Evolutionary conservation across 2,888 invertebrate genomes (phyloP).

Genomic region (Erebia palarica): DNA sequence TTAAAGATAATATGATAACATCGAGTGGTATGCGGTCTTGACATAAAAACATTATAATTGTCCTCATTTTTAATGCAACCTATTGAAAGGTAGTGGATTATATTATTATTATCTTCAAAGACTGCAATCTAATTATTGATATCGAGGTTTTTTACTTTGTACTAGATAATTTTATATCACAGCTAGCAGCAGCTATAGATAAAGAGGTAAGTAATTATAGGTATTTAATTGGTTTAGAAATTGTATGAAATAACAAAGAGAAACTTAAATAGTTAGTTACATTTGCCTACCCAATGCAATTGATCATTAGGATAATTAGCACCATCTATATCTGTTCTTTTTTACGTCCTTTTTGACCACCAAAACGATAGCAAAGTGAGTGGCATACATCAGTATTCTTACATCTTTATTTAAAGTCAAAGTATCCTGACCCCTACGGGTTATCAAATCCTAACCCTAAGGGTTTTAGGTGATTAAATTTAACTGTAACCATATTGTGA

Average conservation of each 20-base stretch:
- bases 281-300: too few relatives aligned
- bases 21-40: constrained; percentile 28
- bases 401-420: too few relatives aligned
- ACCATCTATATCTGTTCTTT: too few relatives aligned
- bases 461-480: too few relatives aligned
- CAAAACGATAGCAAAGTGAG: too few relatives aligned
- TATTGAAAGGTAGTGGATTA: constrained; percentile 5
- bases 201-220: background rate
- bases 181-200: background rate
- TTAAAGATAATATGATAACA: constrained; percentile 3
- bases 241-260: background rate
- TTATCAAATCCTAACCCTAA: too few relatives aligned
- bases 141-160: constrained; percentile 7
- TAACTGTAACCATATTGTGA: too few relatives aligned
- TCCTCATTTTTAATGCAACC: constrained; percentile 26
- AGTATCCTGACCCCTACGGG: too few relatives aligned
- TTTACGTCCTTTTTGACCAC: too few relatives aligned
- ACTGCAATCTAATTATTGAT: constrained; percentile 8
- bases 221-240: background rate
- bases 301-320: too few relatives aligned
- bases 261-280: background rate
- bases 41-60: constrained; percentile 33
- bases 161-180: background rate
- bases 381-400: too few relatives aligned
- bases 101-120: background rate